phyloP scores from a whole-genome alignment of 2,888 invertebrate genomes.

The Copidosoma aretas region DNA sequence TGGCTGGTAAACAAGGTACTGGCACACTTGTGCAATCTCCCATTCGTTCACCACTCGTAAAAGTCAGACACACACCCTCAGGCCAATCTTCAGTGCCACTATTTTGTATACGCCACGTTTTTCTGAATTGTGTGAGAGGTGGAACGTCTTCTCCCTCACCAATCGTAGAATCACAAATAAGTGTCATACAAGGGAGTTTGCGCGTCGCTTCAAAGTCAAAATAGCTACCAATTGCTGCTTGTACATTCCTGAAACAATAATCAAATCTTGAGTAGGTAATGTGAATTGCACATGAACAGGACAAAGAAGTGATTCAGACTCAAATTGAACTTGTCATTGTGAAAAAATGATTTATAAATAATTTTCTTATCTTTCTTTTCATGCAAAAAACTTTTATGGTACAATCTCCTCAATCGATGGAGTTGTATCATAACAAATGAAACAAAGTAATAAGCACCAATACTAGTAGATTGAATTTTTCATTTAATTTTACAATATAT shows the following conservation, averaged over 20 bases:
- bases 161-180: constrained; percentile 77
- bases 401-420: background rate
- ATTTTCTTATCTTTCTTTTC: background rate
- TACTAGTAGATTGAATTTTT: no score
- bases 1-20: constrained; percentile 77
- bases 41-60: constrained; percentile 74
- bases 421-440: background rate
- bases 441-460: no score
- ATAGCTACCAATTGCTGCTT: constrained; percentile 94
- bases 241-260: constrained; percentile 81
- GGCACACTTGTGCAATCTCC: constrained; percentile 67
- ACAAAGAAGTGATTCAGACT: constrained; percentile 3
- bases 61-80: constrained; percentile 77
- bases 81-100: constrained; percentile 90
- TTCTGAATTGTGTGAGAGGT: constrained; percentile 77
- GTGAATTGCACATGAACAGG: background rate
- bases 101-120: constrained; percentile 89
- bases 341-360: background rate
- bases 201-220: constrained; percentile 83
- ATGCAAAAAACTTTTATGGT: background rate
- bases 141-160: constrained; percentile 79
- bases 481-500: no score
- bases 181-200: constrained; percentile 78
- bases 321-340: background rate
- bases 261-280: background rate